Conservation (phyloP, 2,113 vertebrate species). For the Cavia aperea region DNA sequence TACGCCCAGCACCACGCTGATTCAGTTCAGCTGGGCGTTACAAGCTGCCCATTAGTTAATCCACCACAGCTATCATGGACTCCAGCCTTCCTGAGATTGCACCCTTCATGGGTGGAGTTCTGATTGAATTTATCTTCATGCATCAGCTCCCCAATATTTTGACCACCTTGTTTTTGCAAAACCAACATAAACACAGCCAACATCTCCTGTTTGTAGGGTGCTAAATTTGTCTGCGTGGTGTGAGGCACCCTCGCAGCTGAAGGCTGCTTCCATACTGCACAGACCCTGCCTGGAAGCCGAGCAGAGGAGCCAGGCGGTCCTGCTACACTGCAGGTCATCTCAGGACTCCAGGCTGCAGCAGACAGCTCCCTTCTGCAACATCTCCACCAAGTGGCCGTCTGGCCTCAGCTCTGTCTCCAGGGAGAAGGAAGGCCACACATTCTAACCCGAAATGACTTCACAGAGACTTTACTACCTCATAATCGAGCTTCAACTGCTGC, state of each 20-base stretch:
- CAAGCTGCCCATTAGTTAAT: not conserved
- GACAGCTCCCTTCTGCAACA: slow-evolving; percentile 36
- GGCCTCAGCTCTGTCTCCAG: not conserved
- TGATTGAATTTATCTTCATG: too few relatives aligned
- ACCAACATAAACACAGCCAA: not conserved
- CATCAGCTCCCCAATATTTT: not conserved
- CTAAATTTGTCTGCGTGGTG: accelerated
- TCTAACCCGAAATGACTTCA: not conserved
- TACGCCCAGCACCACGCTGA: not conserved
- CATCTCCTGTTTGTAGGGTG: too few relatives aligned
- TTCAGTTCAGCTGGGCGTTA: not conserved
- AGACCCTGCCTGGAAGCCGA: not conserved
- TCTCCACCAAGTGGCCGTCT: slow-evolving; percentile 46
- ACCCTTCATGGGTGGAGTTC: not conserved
- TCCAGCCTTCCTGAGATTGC: not conserved
- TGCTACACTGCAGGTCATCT: not conserved
- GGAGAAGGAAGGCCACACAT: not conserved
- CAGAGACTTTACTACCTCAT: not conserved
- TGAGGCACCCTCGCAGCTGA: accelerated
- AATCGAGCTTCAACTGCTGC: not conserved
- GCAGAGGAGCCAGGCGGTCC: accelerated
- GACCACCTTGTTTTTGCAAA: not conserved
- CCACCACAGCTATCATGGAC: not conserved
- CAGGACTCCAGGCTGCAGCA: accelerated
- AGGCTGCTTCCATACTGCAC: not conserved